phyloP scores from a whole-genome alignment of 2,113 vertebrate species.

The Campylomormyrus tamandua region DNA sequence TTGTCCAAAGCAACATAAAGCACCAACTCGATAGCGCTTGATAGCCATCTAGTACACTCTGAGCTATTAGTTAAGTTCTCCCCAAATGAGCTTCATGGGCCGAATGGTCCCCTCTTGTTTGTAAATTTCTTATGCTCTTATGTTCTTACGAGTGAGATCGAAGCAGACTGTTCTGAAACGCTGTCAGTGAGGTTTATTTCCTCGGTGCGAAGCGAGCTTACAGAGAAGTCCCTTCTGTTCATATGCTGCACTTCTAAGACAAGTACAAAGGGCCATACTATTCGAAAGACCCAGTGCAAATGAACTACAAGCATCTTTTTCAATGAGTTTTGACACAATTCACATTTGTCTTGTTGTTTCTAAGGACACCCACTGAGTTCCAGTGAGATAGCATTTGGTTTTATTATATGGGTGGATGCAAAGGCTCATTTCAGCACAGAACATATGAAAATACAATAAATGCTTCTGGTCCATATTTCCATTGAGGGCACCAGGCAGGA shows the following conservation, averaged over 20 bases:
- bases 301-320: conserved; percentile 37
- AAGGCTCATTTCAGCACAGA: background rate
- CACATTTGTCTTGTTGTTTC: conserved; percentile 47
- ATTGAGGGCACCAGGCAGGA: background rate
- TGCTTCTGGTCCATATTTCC: background rate
- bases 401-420: background rate
- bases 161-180: background rate
- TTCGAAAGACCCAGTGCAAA: conserved; percentile 21
- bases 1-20: background rate
- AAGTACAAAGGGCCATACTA: conserved; percentile 31
- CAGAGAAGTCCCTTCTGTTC: background rate
- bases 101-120: too few species aligned
- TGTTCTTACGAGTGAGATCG: background rate
- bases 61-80: too few species aligned
- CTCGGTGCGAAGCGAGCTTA: background rate
- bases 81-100: too few species aligned
- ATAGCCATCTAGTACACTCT: background rate
- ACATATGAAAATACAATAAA: background rate
- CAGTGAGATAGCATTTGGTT: conserved; percentile 16
- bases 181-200: background rate
- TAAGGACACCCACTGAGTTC: conserved; percentile 45
- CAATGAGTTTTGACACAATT: conserved; percentile 51
- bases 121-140: too few species aligned
- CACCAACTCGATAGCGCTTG: background rate
- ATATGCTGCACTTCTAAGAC: conserved; percentile 18